A percentile compares a stretch with the other conserved stretches of the same genome.
Evolutionary conservation across 2,113 vertebrate species (phyloP).

Genomic region (Morone saxatilis): DNA sequence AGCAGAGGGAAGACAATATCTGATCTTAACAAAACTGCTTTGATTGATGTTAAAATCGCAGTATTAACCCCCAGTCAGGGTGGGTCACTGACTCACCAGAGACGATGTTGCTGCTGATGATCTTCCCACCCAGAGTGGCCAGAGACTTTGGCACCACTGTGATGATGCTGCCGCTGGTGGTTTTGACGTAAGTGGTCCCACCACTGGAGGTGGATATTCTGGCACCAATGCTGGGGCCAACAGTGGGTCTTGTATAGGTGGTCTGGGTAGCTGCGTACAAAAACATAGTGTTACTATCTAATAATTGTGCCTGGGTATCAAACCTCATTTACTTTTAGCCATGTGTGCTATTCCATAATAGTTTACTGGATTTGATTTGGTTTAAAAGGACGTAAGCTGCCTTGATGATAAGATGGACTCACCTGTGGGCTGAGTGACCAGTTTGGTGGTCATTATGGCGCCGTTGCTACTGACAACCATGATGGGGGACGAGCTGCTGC

Average conservation of each 20-base stretch:
- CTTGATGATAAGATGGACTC: neutral
- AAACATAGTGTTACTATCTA: neutral
- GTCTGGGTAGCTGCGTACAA: slow-evolving; percentile 87
- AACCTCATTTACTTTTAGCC: neutral
- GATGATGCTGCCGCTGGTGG: slow-evolving; percentile 98
- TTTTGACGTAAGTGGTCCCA: slow-evolving; percentile 95
- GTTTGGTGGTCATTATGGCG: slow-evolving; percentile 98
- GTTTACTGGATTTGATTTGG: neutral
- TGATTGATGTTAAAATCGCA: neutral
- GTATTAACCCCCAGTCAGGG: accelerated
- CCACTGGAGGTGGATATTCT: slow-evolving; percentile 91
- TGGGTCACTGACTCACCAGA: slow-evolving; percentile 86
- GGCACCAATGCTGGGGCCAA: slow-evolving; percentile 89
- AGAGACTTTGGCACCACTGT: slow-evolving; percentile 98
- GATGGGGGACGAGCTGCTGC: slow-evolving; percentile 95
- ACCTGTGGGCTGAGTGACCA: slow-evolving; percentile 97
- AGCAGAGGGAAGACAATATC: neutral
- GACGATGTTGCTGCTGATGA: slow-evolving; percentile 97
- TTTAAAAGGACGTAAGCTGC: neutral
- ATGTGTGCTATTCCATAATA: too few species aligned
- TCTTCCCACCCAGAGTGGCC: slow-evolving; percentile 95
- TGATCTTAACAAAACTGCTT: neutral
- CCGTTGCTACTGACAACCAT: slow-evolving; percentile 99
- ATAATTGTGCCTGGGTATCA: neutral
- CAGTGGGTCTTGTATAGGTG: slow-evolving; percentile 91